Evolutionary conservation across 2,797 vertebrate species (phyloP), one percentile per base, ranked within the genome.

Genomic region (Apogon hyalosoma): DNA sequence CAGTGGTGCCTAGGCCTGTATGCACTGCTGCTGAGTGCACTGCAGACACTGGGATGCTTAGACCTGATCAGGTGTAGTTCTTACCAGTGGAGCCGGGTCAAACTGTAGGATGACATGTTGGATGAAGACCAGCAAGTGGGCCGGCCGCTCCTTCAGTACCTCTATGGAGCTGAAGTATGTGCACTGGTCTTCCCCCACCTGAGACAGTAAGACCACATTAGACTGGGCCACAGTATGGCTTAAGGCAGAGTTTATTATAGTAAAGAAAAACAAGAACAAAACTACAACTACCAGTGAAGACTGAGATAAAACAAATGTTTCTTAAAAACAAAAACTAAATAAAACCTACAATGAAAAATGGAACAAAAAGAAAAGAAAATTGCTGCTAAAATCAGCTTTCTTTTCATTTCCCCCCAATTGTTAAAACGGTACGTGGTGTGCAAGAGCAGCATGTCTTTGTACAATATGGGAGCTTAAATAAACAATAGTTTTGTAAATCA

Each of bases 41-140:
- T 43, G 24, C 11, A 15, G 11, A 38, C 16, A 13, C 11, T 1
- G 24, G 14, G 48, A 7, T 65, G 54, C 33, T 36, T 36, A 36
- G 33, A 64, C 60, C 55, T 38, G 12, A 14, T 16, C 16, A 57
- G 33, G 1, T 52, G 28, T 0, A 38, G 50, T 64, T 74, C 95
- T 96, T 85, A 98, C 97, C 96, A 96, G 65, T 6, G 95, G 94
- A 43, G 95, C 94, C 0, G 95, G 94, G 66, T 97, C 96, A 57
- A 97, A 97, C 93, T 98, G 97, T 18, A 97, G 87, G 43, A 96
- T 95, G 75, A 97, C 95, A 14, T 98, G 96, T 31, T 97, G 95
- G 56, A 97, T 68, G 67, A 98, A 96, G 53, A 95, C 95, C 91
- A 97, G 92, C 75, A 98, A 90, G 81, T 97, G 95, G 28, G 95